A percentile compares a stretch with the other conserved stretches of the same genome.
Conservation (phyloP, 2,113 vertebrate genomes). For the Oryzias woworae region DNA sequence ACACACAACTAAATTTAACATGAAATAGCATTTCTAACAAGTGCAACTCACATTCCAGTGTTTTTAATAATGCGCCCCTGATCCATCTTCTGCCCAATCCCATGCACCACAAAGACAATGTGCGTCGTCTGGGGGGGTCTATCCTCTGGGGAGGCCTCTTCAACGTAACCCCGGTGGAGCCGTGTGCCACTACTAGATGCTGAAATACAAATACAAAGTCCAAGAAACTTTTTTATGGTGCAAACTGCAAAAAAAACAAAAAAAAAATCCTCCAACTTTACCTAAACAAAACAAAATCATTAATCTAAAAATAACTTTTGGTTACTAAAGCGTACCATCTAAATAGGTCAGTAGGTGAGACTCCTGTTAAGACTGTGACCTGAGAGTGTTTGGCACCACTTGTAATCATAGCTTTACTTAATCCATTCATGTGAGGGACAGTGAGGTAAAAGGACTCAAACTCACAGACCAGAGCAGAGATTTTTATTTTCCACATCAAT, state of each 20-base stretch:
- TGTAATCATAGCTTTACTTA: slow-evolving; percentile 21
- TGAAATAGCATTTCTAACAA: background rate
- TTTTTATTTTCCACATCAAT: slow-evolving; percentile 13
- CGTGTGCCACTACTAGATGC: slow-evolving; percentile 97
- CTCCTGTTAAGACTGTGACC: background rate
- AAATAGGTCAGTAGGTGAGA: slow-evolving; percentile 32
- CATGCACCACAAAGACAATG: slow-evolving; percentile 98
- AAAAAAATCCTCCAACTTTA: background rate
- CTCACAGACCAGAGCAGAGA: slow-evolving; percentile 38
- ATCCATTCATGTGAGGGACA: slow-evolving; percentile 31
- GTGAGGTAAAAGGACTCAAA: slow-evolving; percentile 19
- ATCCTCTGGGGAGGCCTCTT: slow-evolving; percentile 94
- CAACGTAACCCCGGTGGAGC: slow-evolving; percentile 94
- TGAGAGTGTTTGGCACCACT: slow-evolving; percentile 1
- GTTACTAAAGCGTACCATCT: slow-evolving; percentile 5
- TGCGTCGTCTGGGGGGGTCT: slow-evolving; percentile 93
- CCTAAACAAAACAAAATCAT: background rate
- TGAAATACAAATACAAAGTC: slow-evolving; percentile 54
- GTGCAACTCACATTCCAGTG: slow-evolving; percentile 91
- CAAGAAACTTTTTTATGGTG: too few species aligned
- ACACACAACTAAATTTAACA: background rate
- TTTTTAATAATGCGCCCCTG: slow-evolving; percentile 99
- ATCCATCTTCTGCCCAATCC: slow-evolving; percentile 99
- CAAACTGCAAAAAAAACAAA: background rate
- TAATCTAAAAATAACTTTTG: slow-evolving; percentile 13